Base-by-base conservation (phyloP, 1,140 invertebrate genomes). In the Portunus trituberculatus region DNA sequence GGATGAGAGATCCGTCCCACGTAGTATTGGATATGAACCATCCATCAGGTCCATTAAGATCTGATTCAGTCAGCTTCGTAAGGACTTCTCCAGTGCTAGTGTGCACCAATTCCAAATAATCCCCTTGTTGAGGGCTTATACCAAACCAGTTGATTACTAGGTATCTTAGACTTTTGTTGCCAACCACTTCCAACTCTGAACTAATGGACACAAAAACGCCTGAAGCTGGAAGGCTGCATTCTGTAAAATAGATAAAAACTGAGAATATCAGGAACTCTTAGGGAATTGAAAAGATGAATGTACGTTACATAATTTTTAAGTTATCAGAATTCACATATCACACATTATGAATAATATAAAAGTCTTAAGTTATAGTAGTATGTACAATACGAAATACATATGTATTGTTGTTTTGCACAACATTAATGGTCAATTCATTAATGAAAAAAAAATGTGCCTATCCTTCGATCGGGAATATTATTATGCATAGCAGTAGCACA, bases 61-160 rank as follows among this genome's bases (percentile, higher is more conserved):
- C 12, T 7, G 92, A 1, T n/a, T 46, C 31, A 7, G 88, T 32
- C 4, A 96, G 16, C 12, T 45, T 76, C 0, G n/a, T 83, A 12
- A 93, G 88, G 3, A n/a, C 8, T 12, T 6, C 52, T 10, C 48
- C n/a, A 8, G 96, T 96, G 84, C 96, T 96, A 45, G 89, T 20
- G 52, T 91, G 32, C 90, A 96, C 96, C 0, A 96, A 45, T 0
- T 95, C 95, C n/a, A 96, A 93, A 29, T 10, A 92, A 82, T 96
- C 96, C 6, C 87, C 94, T n/a, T 91, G 67, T 29, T 90, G n/a
- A 0, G 4, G n/a, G 32, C 0, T n/a, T n/a, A 91, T 16, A 2
- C 45, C 84, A 46, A 94, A 67, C 96, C 96, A 97, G 67, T 96
- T 96, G 16, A 96, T 46, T 91, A 96, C 96, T 12, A 97, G 32